Evolutionary conservation across 2,113 vertebrate genomes (phyloP).

Genomic region (Paramormyrops kingsleyae): DNA sequence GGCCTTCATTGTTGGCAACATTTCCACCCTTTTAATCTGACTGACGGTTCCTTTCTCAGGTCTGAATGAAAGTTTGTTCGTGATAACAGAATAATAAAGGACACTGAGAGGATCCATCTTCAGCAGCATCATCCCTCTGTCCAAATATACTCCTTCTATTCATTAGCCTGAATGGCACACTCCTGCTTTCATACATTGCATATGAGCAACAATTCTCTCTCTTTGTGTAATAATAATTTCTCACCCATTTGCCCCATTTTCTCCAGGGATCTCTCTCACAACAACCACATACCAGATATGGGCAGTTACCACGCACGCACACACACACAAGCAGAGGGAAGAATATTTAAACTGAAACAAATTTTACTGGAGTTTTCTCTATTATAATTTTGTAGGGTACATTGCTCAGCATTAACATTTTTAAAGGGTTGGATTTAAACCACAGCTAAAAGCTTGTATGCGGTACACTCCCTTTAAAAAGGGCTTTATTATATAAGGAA

Average conservation of each 20-base stretch:
- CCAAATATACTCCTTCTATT: background rate
- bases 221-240: background rate
- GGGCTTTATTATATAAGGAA: background rate
- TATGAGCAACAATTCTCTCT: background rate
- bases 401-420: background rate
- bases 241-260: background rate
- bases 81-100: background rate
- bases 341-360: background rate
- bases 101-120: background rate
- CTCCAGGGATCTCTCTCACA: background rate
- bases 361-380: background rate
- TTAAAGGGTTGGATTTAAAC: background rate
- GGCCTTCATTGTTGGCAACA: background rate
- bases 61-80: background rate
- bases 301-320: background rate
- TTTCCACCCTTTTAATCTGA: background rate
- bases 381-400: background rate
- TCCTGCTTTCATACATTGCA: background rate
- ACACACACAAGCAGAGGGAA: background rate
- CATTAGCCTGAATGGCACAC: background rate
- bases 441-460: background rate
- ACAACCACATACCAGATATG: background rate
- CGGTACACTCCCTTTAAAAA: background rate
- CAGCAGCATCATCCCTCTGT: background rate
- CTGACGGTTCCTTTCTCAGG: background rate